These are phyloP conservation scores for Ornithorhynchus anatinus DNA, from an alignment of 2,113 vertebrate genomes.

Conservation along the genomic window DNA sequence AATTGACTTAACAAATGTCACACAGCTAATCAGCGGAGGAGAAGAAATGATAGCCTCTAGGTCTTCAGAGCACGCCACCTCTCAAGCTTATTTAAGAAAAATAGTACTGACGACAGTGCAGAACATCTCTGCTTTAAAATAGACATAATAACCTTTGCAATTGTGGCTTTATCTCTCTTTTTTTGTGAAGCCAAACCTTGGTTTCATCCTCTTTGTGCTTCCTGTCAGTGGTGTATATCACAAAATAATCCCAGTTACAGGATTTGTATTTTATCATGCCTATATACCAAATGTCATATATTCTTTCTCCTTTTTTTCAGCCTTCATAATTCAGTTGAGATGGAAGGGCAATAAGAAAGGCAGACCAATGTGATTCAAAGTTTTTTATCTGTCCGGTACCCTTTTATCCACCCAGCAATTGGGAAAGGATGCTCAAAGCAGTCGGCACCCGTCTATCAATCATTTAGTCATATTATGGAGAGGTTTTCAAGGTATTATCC, in stretches of 20 bases:
- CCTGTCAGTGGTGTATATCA: background rate
- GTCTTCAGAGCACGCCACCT: background rate
- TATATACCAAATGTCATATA: background rate
- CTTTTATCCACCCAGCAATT: slow-evolving; percentile 36
- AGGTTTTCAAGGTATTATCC: slow-evolving; percentile 32
- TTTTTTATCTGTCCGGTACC: background rate
- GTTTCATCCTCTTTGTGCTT: background rate
- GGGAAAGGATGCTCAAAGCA: slow-evolving; percentile 37
- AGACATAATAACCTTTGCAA: background rate
- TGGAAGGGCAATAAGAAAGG: slow-evolving; percentile 26
- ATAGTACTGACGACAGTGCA: background rate
- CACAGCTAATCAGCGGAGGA: no score
- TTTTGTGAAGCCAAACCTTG: background rate
- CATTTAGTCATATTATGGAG: slow-evolving; percentile 38
- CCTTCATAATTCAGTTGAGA: background rate
- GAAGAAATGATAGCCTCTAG: background rate
- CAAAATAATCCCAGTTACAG: background rate
- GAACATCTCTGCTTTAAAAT: background rate
- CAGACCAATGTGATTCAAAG: slow-evolving; percentile 37
- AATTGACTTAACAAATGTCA: background rate
- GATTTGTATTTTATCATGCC: background rate
- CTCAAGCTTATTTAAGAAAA: background rate
- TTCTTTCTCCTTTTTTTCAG: no score
- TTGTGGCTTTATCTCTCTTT: background rate
- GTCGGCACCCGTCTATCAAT: slow-evolving; percentile 48